A percentile compares a stretch with the other conserved stretches of the same genome.
These are phyloP conservation scores for Euthynnus affinis DNA, from an alignment of 2,797 vertebrate genomes.

Conservation along the genomic window DNA sequence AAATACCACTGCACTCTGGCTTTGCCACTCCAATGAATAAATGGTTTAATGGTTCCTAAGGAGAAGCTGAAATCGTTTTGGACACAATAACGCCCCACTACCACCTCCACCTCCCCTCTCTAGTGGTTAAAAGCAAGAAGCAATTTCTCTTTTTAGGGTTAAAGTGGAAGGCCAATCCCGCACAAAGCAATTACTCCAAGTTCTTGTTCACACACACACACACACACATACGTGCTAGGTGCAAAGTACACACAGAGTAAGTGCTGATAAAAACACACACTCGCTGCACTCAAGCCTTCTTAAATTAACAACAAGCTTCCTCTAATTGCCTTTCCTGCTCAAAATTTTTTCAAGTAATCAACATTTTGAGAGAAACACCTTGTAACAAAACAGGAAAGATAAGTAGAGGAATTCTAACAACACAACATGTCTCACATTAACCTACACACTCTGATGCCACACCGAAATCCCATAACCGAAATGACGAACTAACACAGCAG, in stretches of 20 bases:
- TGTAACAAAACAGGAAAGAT: conserved; percentile 8
- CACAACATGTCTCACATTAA: conserved; percentile 11
- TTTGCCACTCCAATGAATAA: conserved; percentile 51
- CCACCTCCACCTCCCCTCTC: conserved; percentile 38
- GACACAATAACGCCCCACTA: conserved; percentile 53
- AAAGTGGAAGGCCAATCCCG: conserved; percentile 64
- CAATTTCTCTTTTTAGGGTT: conserved; percentile 70
- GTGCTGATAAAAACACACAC: conserved; percentile 22
- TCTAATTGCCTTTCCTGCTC: conserved; percentile 56
- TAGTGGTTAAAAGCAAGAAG: conserved; percentile 67
- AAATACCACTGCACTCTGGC: conserved; percentile 38
- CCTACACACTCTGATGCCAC: conserved; percentile 1
- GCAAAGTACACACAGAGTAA: conserved; percentile 19
- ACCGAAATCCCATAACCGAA: conserved; percentile 13
- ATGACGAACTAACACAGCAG: conserved; percentile 37
- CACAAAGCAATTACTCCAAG: conserved; percentile 70
- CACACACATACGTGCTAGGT: background rate
- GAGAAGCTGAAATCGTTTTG: conserved; percentile 62
- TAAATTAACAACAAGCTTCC: conserved; percentile 58
- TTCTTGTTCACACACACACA: conserved; percentile 20
- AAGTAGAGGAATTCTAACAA: conserved; percentile 1
- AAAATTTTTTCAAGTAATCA: conserved; percentile 48
- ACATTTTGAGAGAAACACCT: conserved; percentile 33
- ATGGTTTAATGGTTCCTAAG: conserved; percentile 66
- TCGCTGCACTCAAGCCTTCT: conserved; percentile 8